Conservation (phyloP, 2,797 vertebrate species). For the Pampus argenteus region DNA sequence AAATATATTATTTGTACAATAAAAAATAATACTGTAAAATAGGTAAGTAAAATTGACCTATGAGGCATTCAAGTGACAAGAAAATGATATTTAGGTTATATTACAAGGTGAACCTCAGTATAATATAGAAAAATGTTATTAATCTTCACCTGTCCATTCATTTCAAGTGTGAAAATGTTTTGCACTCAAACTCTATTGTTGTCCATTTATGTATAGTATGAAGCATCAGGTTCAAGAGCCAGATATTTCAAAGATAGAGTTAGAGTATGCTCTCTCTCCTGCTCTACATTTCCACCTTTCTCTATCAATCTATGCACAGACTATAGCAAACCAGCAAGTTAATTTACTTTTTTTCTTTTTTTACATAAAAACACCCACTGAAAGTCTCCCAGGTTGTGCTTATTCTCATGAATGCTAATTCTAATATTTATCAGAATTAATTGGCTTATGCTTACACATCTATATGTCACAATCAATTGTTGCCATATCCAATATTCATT, state of each 20-base stretch:
- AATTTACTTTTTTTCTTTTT: neutral
- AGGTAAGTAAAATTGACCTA: neutral
- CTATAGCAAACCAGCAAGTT: neutral
- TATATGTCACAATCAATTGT: slow-evolving; percentile 34
- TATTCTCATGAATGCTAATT: neutral
- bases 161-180: slow-evolving; percentile 36
- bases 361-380: neutral
- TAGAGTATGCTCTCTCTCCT: slow-evolving; percentile 5
- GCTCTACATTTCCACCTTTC: neutral
- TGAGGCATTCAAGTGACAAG: neutral
- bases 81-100: neutral
- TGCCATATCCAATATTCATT: slow-evolving; percentile 34
- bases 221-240: slow-evolving; percentile 49
- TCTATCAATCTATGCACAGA: neutral
- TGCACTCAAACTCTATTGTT: slow-evolving; percentile 40
- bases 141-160: neutral
- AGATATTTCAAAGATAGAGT: slow-evolving; percentile 32
- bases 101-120: neutral
- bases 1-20: slow-evolving; percentile 1
- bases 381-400: slow-evolving; percentile 2
- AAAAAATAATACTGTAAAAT: neutral
- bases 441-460: slow-evolving; percentile 10
- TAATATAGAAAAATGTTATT: neutral
- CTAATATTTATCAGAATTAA: slow-evolving; percentile 13
- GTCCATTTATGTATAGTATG: slow-evolving; percentile 44